Evolutionary conservation across 2,797 vertebrate species (phyloP).

Genomic region (Odontamblyopus rebecca): DNA sequence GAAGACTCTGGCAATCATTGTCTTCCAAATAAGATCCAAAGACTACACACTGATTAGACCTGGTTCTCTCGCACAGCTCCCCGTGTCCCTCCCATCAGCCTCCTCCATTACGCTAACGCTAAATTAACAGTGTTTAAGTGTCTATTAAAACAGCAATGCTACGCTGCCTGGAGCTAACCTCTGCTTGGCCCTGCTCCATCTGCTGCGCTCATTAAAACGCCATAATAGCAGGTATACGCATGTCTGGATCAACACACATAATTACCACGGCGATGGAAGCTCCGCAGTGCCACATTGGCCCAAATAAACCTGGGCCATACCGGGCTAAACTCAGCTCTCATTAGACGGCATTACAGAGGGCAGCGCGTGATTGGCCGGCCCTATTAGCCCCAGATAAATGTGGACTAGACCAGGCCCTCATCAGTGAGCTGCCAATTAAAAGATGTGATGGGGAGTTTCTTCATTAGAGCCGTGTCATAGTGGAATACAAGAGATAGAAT

Average conservation of each 20-base stretch:
- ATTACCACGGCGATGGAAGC: slow-evolving; percentile 76
- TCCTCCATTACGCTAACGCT: slow-evolving; percentile 70
- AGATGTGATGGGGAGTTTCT: slow-evolving; percentile 35
- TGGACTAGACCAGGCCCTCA: slow-evolving; percentile 29
- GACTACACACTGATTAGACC: background rate
- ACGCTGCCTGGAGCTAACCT: slow-evolving; percentile 77
- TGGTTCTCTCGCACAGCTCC: background rate
- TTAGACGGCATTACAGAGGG: slow-evolving; percentile 73
- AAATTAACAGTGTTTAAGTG: slow-evolving; percentile 84
- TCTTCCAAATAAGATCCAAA: background rate
- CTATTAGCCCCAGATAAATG: slow-evolving; percentile 67
- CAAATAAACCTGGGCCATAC: slow-evolving; percentile 72
- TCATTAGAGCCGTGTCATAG: slow-evolving; percentile 31
- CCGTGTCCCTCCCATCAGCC: slow-evolving; percentile 42
- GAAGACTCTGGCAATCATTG: background rate
- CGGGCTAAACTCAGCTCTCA: slow-evolving; percentile 78
- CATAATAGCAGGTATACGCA: slow-evolving; percentile 81
- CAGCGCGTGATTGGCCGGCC: slow-evolving; percentile 49
- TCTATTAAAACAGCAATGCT: slow-evolving; percentile 78
- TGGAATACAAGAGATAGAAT: no score
- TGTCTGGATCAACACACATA: slow-evolving; percentile 77
- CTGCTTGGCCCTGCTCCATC: slow-evolving; percentile 66
- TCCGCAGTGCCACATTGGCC: slow-evolving; percentile 68
- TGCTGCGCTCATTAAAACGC: slow-evolving; percentile 79
- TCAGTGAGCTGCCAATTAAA: slow-evolving; percentile 50